Evolutionary conservation across 2,797 vertebrate genomes (phyloP).

Genomic region (Sphaeramia orbicularis): DNA sequence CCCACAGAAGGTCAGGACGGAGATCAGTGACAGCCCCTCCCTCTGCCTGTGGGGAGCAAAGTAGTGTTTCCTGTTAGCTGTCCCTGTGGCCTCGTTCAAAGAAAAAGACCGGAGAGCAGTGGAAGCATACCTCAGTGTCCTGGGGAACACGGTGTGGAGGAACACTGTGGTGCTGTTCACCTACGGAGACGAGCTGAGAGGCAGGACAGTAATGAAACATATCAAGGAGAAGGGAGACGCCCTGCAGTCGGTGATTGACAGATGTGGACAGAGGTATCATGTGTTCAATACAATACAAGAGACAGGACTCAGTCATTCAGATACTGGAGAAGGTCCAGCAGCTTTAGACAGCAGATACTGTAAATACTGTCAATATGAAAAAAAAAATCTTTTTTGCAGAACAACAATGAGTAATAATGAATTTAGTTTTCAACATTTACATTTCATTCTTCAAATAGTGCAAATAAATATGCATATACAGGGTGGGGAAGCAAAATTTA

Average conservation of each 20-base stretch:
- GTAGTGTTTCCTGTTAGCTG: constrained; percentile 49
- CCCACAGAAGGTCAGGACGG: constrained; percentile 37
- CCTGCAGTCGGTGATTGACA: constrained; percentile 60
- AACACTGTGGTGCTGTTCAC: constrained; percentile 66
- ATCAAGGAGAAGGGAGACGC: constrained; percentile 36
- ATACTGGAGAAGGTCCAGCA: constrained; percentile 57
- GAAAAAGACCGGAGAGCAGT: constrained; percentile 51
- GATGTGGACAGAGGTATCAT: constrained; percentile 51
- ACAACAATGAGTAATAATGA: too few relatives aligned
- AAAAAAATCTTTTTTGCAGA: too few relatives aligned
- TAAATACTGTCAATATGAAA: neutral
- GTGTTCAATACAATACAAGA: constrained; percentile 47
- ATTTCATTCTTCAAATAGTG: too few relatives aligned
- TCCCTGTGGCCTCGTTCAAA: constrained; percentile 65
- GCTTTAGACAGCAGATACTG: constrained; percentile 13
- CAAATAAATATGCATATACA: too few relatives aligned
- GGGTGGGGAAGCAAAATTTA: too few relatives aligned
- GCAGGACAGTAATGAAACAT: constrained; percentile 43
- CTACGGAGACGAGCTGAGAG: constrained; percentile 55
- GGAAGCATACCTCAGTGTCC: constrained; percentile 48
- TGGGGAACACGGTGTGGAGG: constrained; percentile 55
- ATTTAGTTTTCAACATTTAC: too few relatives aligned
- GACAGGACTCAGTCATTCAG: constrained; percentile 30
- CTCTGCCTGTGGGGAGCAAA: constrained; percentile 34
- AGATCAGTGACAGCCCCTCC: constrained; percentile 44